phyloP scores from a whole-genome alignment of 2,113 vertebrate genomes.

The Pelodiscus sinensis region DNA sequence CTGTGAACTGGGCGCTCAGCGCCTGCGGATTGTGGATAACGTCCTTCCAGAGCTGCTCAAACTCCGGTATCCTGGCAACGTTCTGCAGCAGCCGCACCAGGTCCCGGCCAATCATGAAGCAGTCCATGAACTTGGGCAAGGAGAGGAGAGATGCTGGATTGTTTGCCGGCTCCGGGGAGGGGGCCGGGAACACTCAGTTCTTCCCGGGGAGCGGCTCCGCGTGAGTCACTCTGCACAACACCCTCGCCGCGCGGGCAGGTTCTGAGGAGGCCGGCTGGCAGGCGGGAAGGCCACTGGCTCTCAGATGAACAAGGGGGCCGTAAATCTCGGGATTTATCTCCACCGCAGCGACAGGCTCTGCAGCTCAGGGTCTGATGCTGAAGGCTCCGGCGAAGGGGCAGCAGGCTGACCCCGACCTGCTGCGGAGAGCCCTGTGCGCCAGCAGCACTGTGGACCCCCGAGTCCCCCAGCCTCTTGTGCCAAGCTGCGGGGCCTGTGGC shows the following conservation, averaged over 20 bases:
- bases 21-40: conserved; percentile 93
- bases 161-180: background rate
- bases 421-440: background rate
- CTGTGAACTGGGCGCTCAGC: conserved; percentile 93
- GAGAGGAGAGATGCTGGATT: background rate
- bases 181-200: background rate
- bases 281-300: conserved; percentile 15
- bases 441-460: background rate
- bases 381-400: background rate
- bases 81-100: conserved; percentile 94
- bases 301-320: conserved; percentile 10
- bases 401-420: background rate
- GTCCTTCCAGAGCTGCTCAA: conserved; percentile 95
- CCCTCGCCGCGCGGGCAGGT: background rate
- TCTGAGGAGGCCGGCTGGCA: background rate
- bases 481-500: too few relatives aligned
- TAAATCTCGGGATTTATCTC: conserved; percentile 29
- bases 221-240: background rate
- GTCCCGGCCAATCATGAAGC: conserved; percentile 94
- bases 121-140: conserved; percentile 89
- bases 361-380: background rate
- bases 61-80: conserved; percentile 94
- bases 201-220: fast-evolving
- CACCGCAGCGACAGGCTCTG: background rate
- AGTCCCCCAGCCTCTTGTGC: background rate